phyloP scores from a whole-genome alignment of 2,797 vertebrate species.

The Amblyraja radiata region DNA sequence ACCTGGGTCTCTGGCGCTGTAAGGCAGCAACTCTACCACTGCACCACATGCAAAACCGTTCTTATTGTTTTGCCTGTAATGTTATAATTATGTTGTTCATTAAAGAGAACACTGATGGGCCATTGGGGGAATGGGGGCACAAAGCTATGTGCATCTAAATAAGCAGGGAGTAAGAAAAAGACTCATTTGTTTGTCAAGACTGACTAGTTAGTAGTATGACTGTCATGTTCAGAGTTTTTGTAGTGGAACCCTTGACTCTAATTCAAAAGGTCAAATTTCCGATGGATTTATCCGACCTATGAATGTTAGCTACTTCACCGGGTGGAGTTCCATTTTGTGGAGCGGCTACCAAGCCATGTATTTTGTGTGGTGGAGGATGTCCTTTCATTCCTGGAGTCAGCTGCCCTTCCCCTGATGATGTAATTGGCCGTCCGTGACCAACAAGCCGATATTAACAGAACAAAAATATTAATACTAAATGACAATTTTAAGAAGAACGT shows the following conservation, averaged over 20 bases:
- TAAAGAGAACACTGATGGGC: background rate
- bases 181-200: background rate
- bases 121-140: no score
- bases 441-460: background rate
- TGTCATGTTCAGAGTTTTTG: background rate
- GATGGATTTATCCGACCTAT: background rate
- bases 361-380: background rate
- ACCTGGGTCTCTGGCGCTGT: no score
- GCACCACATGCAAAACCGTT: background rate
- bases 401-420: background rate
- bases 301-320: background rate
- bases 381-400: background rate
- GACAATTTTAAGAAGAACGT: background rate
- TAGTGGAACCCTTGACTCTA: background rate
- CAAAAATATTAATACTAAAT: background rate
- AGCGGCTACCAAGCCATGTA: background rate
- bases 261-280: background rate
- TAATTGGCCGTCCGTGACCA: background rate
- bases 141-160: background rate
- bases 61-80: background rate
- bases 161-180: background rate
- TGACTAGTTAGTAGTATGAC: background rate
- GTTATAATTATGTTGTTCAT: background rate
- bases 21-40: no score
- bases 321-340: no score